Evolutionary conservation across 2,888 invertebrate species (phyloP).

Genomic region (Callinectes sapidus): DNA sequence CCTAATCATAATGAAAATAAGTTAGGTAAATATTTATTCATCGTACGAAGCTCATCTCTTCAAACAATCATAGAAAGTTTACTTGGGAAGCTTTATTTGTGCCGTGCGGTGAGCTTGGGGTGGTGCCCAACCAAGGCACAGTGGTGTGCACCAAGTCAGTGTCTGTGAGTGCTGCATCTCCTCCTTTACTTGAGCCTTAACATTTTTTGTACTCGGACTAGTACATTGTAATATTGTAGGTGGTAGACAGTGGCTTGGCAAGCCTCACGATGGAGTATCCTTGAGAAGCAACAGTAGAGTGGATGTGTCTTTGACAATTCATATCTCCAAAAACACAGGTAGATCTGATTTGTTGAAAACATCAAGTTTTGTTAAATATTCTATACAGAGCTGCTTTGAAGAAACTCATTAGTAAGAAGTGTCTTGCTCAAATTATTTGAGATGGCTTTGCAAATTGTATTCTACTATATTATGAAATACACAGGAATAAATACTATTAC

Average conservation of each 20-base stretch:
- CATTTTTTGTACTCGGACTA: conserved; percentile 1
- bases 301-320: neutral
- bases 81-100: neutral
- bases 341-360: neutral
- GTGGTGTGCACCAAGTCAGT: neutral
- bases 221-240: neutral
- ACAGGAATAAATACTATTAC: neutral
- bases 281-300: neutral
- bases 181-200: conserved; percentile 12
- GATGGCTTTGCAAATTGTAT: neutral
- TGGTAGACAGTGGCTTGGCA: neutral
- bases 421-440: conserved; percentile 1
- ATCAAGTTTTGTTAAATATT: neutral
- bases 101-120: neutral
- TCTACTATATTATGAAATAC: neutral
- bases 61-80: neutral
- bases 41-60: neutral
- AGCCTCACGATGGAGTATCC: neutral
- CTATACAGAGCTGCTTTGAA: neutral
- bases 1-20: neutral
- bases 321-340: neutral
- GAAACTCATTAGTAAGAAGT: neutral
- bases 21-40: neutral
- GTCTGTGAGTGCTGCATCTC: neutral
- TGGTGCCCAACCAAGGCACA: neutral